phyloP scores from a whole-genome alignment of 2,797 vertebrate genomes.

The Forpus xanthops region DNA sequence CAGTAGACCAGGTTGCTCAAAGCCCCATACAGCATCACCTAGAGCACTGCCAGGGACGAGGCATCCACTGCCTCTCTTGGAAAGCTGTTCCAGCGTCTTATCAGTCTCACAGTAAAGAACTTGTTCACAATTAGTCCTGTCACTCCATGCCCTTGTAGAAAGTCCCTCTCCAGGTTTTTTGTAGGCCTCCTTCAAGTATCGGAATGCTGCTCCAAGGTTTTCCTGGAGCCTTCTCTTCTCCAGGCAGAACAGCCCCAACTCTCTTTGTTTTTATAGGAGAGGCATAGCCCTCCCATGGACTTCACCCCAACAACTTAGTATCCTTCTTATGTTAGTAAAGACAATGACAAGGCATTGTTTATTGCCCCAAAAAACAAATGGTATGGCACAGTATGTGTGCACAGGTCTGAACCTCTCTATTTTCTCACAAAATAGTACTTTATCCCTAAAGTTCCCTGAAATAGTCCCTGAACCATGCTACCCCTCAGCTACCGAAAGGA shows the following conservation, averaged over 20 bases:
- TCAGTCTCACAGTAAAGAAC: not conserved
- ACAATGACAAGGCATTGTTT: not conserved
- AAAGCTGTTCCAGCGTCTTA: not conserved
- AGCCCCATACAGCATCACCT: not conserved
- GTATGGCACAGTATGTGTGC: accelerated
- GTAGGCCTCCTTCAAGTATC: not conserved
- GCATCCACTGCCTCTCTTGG: not conserved
- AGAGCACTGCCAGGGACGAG: not conserved
- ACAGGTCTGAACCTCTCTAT: not conserved
- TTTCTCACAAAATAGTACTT: not conserved
- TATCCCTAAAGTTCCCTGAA: not conserved
- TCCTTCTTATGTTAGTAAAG: not conserved
- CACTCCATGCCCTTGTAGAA: not conserved
- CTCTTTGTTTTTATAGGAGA: not conserved
- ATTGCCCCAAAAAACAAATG: not conserved
- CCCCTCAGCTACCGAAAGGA: not conserved
- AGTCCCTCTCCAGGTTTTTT: not conserved
- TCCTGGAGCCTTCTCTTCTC: not conserved
- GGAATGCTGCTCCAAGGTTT: not conserved
- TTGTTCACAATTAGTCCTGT: not conserved
- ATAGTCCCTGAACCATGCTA: not conserved
- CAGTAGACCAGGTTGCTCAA: not conserved
- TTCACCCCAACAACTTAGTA: not conserved
- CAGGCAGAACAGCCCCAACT: not conserved
- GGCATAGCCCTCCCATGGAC: not conserved